Evolutionary conservation across 2,888 invertebrate genomes (phyloP).

Genomic region (Anorthoa munda): DNA sequence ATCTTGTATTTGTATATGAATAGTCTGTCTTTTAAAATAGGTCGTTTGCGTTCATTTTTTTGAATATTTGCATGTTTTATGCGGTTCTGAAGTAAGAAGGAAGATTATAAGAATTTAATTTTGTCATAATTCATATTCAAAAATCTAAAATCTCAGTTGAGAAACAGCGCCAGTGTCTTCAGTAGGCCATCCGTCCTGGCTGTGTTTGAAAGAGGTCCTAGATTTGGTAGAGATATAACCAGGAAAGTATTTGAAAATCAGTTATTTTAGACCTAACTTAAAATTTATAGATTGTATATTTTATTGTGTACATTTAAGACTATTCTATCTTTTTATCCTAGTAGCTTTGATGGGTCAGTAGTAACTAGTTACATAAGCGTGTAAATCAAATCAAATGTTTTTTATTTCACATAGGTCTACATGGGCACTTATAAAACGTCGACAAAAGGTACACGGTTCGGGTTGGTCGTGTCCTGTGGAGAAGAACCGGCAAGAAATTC

Average conservation of each 20-base stretch:
- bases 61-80: conserved; percentile 19
- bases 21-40: conserved; percentile 34
- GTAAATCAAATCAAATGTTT: too few species aligned
- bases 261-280: not conserved
- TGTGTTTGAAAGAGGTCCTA: not conserved
- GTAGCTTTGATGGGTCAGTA: not conserved
- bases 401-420: too few species aligned
- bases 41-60: conserved; percentile 12
- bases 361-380: not conserved
- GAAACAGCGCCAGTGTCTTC: too few species aligned
- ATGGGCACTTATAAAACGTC: too few species aligned
- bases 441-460: too few species aligned
- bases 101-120: not conserved
- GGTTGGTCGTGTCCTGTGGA: too few species aligned
- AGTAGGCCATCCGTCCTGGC: not conserved
- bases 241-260: not conserved
- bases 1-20: conserved; percentile 35
- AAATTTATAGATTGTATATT: too few species aligned
- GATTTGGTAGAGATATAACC: not conserved
- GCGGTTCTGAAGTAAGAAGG: not conserved
- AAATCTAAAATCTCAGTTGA: not conserved
- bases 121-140: not conserved
- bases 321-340: too few species aligned
- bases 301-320: too few species aligned
- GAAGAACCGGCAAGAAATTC: too few species aligned